Evolutionary conservation across 2,113 vertebrate genomes (phyloP).

Genomic region (Gyps fulvus): DNA sequence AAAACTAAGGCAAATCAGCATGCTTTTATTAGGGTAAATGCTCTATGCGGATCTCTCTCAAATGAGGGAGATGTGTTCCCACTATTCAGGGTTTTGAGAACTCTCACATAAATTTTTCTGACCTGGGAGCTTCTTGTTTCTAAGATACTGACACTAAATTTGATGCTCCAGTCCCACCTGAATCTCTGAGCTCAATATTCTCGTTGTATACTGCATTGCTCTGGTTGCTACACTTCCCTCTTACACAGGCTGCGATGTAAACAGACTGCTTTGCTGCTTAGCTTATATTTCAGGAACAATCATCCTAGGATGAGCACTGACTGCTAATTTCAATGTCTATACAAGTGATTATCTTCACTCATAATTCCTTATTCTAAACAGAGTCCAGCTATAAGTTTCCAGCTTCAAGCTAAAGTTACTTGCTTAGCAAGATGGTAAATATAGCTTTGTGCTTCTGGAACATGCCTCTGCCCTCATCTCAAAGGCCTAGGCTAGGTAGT

Average conservation of each 20-base stretch:
- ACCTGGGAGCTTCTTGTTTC: background rate
- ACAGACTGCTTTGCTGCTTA: background rate
- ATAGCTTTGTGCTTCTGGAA: background rate
- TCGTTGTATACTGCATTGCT: background rate
- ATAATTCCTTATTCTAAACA: background rate
- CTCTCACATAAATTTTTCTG: background rate
- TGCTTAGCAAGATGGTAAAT: background rate
- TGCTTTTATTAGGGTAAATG: background rate
- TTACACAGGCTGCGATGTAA: background rate
- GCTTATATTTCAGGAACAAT: background rate
- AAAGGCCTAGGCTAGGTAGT: background rate
- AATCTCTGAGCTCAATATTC: background rate
- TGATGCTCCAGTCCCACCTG: background rate
- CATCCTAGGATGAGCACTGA: background rate
- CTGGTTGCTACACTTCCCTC: background rate
- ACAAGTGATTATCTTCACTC: background rate
- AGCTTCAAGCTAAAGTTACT: background rate
- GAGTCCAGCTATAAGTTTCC: background rate
- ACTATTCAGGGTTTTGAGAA: background rate
- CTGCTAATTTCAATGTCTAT: background rate
- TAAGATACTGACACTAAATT: background rate
- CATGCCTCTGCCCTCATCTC: background rate
- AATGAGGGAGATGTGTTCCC: background rate
- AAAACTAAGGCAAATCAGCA: rapidly evolving
- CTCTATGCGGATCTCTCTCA: background rate